These are phyloP conservation scores for Operophtera brumata DNA, from an alignment of 2,888 invertebrate species.

Conservation along the genomic window DNA sequence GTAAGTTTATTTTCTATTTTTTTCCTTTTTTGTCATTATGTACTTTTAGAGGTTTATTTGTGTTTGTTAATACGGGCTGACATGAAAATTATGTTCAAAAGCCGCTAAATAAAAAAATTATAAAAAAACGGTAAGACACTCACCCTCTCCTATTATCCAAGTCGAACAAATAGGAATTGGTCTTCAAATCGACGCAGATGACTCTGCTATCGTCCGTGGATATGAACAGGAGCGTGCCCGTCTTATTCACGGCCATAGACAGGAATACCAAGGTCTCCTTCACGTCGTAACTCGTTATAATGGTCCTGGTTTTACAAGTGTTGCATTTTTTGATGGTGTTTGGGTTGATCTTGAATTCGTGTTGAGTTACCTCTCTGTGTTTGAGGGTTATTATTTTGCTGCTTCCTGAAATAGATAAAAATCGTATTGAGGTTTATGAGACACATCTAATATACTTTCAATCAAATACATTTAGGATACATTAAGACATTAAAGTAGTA, in stretches of 20 bases:
- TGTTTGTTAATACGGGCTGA: no score
- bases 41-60: no score
- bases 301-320: constrained; percentile 45
- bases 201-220: constrained; percentile 70
- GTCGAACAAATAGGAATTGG: constrained; percentile 58
- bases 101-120: no score
- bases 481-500: no score
- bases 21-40: no score
- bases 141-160: constrained; percentile 73
- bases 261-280: constrained; percentile 59
- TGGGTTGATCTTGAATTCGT: constrained; percentile 51
- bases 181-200: constrained; percentile 66
- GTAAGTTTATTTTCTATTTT: no score
- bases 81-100: no score
- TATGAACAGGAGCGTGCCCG: constrained; percentile 65
- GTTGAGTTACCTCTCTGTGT: constrained; percentile 58
- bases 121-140: constrained; percentile 27
- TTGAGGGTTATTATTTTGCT: constrained; percentile 67
- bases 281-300: constrained; percentile 54
- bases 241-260: constrained; percentile 64
- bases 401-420: constrained; percentile 50
- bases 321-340: constrained; percentile 44
- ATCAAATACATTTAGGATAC: no score
- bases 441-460: no score
- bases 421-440: no score